Evolutionary conservation across 2,113 vertebrate genomes (phyloP).

Genomic region (Neodontobutis hainanensis): DNA sequence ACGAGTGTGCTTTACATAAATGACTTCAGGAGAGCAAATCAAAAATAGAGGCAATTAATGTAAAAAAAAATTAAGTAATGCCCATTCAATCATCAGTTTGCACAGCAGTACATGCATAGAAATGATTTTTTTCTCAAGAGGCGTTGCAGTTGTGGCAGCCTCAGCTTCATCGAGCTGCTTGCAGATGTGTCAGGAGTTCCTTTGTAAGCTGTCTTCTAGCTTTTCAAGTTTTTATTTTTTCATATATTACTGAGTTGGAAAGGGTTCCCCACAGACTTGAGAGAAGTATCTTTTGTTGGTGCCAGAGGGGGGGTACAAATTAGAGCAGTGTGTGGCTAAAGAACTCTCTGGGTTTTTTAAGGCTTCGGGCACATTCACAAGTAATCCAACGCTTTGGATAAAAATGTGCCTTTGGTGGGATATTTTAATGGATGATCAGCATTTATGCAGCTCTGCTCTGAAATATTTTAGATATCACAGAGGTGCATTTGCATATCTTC

Average conservation of each 20-base stretch:
- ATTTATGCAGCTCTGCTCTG: slow-evolving; percentile 23
- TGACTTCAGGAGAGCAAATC: slow-evolving; percentile 35
- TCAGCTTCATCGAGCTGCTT: slow-evolving; percentile 26
- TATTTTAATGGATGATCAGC: slow-evolving; percentile 10
- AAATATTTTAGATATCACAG: slow-evolving; percentile 33
- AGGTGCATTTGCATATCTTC: slow-evolving; percentile 45
- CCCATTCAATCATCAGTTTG: too few relatives aligned
- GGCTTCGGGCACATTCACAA: slow-evolving; percentile 32
- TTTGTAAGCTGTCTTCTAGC: slow-evolving; percentile 46
- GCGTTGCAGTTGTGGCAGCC: slow-evolving; percentile 23
- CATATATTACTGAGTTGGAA: slow-evolving; percentile 42
- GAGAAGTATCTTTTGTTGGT: slow-evolving; percentile 31
- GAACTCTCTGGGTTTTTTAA: slow-evolving; percentile 41
- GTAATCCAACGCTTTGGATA: slow-evolving; percentile 31
- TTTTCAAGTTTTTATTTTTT: slow-evolving; percentile 28
- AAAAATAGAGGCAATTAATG: slow-evolving; percentile 42
- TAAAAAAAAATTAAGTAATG: slow-evolving; percentile 5
- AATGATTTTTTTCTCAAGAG: slow-evolving; percentile 26
- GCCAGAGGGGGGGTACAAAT: slow-evolving; percentile 47
- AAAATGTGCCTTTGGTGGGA: slow-evolving; percentile 36
- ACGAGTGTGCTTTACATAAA: slow-evolving; percentile 31
- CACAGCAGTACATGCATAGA: too few relatives aligned
- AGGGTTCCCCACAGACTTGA: slow-evolving; percentile 39
- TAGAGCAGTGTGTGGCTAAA: slow-evolving; percentile 36
- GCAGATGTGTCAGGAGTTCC: slow-evolving; percentile 43